Base-by-base conservation (phyloP, 2,797 vertebrate species). In the Myotis daubentonii region DNA sequence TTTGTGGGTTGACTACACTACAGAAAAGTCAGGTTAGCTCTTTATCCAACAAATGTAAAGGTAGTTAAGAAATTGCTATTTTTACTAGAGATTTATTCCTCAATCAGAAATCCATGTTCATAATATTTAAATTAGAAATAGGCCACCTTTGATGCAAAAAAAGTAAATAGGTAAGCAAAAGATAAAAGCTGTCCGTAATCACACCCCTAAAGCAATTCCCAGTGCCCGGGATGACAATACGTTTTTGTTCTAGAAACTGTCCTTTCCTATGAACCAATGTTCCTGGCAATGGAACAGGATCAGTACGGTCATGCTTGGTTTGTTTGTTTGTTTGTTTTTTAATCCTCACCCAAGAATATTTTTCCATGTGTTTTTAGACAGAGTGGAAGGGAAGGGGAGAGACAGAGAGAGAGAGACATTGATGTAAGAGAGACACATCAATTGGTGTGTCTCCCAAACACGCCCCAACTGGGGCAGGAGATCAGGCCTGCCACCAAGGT, bases 91-190 rank as follows among this genome's bases (percentile, higher is more conserved):
- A 65, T 86, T 33, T 81, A 15, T 36, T 87, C 79, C 82, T 85
- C 65, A 94, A 55, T 12, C 72, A 33, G 30, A 88, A 94, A 68
- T 74, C 33, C 20, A 7, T 6, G 30, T 19, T 81, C 13, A 8
- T 84, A 51, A 68, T n/a, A 57, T 71, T 94, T 57, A 47, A 65
- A 75, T 79, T 49, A 95, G 66, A 87, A 90, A 49, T 15, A 15
- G 8, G 13, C 82, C 28, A 65, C 17, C 12, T 92, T 78, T 60
- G 53, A 86, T n/a, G 36, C 15, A 80, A 78, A 94, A 79, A 70
- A 87, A 87, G 28, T 70, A 86, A 87, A 53, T 2, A 83, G 15
- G 66, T 30, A 28, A 36, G 47, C 57, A 66, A 60, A 74, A 84
- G 47, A 47, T 74, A 66, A 57, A 85, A 72, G 62, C 33, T 28